These are phyloP conservation scores for Ferdinandea cuprea DNA, from an alignment of 2,888 invertebrate genomes.

Conservation along the genomic window DNA sequence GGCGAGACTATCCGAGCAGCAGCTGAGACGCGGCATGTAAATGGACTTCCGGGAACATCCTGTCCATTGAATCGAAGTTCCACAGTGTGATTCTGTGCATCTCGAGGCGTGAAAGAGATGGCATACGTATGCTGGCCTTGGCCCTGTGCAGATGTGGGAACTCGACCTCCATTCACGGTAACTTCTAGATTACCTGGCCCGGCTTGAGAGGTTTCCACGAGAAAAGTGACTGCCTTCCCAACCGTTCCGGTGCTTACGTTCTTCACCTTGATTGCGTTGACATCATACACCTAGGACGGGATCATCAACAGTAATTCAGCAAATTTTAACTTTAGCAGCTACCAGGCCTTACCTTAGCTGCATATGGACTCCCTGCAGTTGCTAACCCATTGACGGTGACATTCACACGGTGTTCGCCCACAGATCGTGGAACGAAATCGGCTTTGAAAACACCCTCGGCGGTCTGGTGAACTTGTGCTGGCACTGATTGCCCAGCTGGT, in stretches of 20 bases:
- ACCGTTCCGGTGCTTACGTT: constrained; percentile 94
- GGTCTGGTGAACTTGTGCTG: constrained; percentile 93
- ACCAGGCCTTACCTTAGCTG: constrained; percentile 87
- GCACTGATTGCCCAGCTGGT: constrained; percentile 95
- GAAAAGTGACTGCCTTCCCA: constrained; percentile 94
- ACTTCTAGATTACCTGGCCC: constrained; percentile 99
- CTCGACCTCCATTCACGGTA: constrained; percentile 98
- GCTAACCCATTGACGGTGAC: constrained; percentile 92
- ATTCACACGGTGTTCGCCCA: constrained; percentile 95
- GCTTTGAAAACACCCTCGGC: constrained; percentile 93
- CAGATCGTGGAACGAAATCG: constrained; percentile 95
- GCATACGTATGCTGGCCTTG: constrained; percentile 98
- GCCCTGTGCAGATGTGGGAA: constrained; percentile 97
- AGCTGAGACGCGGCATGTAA: constrained; percentile 86
- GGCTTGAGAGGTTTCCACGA: constrained; percentile 98
- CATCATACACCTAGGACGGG: constrained; percentile 90
- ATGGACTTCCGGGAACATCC: constrained; percentile 91
- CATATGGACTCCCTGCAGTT: constrained; percentile 96
- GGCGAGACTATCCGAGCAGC: constrained; percentile 93
- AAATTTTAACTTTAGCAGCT: background rate
- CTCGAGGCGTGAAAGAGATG: constrained; percentile 97
- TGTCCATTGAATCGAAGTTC: constrained; percentile 98
- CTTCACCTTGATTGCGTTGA: constrained; percentile 96
- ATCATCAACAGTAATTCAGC: no score
- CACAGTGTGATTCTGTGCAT: constrained; percentile 95